Conservation (phyloP, 2,797 vertebrate genomes). For the Anolis apletophallus region DNA sequence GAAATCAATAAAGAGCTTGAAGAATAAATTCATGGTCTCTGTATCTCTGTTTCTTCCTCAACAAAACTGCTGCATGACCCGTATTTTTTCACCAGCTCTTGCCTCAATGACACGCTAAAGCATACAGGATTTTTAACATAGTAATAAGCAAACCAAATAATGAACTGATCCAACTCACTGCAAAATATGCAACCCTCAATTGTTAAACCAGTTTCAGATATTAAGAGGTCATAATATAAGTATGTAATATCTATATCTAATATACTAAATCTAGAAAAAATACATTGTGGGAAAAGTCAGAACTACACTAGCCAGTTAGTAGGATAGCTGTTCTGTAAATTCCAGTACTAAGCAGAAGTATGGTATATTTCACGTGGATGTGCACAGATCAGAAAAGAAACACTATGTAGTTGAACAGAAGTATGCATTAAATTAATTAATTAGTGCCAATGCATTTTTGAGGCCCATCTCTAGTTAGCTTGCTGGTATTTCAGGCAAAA, state of each 20-base stretch:
- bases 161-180: neutral
- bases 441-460: neutral
- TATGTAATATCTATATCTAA: neutral
- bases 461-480: neutral
- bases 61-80: constrained; percentile 69
- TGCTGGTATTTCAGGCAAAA: neutral
- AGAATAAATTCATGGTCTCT: constrained; percentile 45
- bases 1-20: constrained; percentile 84
- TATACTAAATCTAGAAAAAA: neutral
- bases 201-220: neutral
- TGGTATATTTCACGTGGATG: neutral
- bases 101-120: neutral
- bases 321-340: neutral
- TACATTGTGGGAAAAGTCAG: neutral
- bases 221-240: neutral
- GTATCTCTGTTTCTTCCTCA: constrained; percentile 60
- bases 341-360: neutral
- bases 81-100: constrained; percentile 47
- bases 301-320: neutral
- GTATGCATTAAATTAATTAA: constrained; percentile 5
- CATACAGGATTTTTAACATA: neutral
- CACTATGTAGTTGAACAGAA: neutral
- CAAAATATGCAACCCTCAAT: neutral
- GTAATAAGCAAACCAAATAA: neutral
- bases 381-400: neutral